A percentile compares a stretch with the other conserved stretches of the same genome.
phyloP scores from a whole-genome alignment of 1,140 invertebrate genomes.

The Drosophila busckii region DNA sequence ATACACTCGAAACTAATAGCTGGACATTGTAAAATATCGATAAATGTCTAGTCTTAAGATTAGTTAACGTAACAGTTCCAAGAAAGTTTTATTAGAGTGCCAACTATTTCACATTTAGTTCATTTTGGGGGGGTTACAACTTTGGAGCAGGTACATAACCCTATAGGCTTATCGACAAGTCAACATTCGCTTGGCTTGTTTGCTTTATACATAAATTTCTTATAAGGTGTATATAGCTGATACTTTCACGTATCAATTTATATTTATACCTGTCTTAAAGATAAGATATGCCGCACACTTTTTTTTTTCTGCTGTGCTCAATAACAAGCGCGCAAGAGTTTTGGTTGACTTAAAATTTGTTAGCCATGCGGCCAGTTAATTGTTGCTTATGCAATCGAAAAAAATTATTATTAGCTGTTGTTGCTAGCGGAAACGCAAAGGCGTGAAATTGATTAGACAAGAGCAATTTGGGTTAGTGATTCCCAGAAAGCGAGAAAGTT shows the following conservation, averaged over 20 bases:
- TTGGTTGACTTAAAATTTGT: slow-evolving; percentile 31
- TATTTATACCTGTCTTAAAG: slow-evolving; percentile 39
- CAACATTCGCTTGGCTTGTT: slow-evolving; percentile 2
- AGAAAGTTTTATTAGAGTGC: no score
- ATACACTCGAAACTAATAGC: no score
- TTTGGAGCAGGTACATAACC: no score
- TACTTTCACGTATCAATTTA: slow-evolving; percentile 44
- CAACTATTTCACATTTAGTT: no score
- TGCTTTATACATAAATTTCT: slow-evolving; percentile 29
- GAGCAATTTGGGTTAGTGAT: slow-evolving; percentile 49
- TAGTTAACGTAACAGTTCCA: no score
- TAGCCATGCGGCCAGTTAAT: slow-evolving; percentile 37
- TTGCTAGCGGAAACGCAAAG: slow-evolving; percentile 45
- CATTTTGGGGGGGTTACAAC: no score
- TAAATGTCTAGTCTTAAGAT: no score
- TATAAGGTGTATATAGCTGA: slow-evolving; percentile 19
- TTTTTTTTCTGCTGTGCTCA: slow-evolving; percentile 22
- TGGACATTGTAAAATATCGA: no score
- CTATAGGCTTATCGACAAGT: slow-evolving; percentile 4
- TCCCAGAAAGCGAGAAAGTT: no score
- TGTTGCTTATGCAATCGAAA: slow-evolving; percentile 34
- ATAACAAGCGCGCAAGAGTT: slow-evolving; percentile 29
- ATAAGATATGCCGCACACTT: slow-evolving; percentile 57
- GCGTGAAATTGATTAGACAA: slow-evolving; percentile 51
- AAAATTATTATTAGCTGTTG: slow-evolving; percentile 10